Conservation (phyloP, 2,113 vertebrate genomes). For the Pseudopipra pipra region DNA sequence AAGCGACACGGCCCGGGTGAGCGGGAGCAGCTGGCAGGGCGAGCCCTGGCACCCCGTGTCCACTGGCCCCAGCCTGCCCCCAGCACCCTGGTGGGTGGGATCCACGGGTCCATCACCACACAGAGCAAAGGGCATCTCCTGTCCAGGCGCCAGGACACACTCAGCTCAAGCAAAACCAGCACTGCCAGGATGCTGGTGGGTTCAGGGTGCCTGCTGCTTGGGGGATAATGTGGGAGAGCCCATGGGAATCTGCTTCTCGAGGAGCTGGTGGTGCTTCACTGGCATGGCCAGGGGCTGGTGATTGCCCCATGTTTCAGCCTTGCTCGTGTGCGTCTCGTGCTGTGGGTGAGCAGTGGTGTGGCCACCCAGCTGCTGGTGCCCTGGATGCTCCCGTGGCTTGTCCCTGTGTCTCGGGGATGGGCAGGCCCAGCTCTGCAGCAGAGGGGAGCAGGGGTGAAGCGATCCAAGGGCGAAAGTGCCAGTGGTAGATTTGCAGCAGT, state of each 20-base stretch:
- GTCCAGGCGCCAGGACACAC: rapidly evolving
- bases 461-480: not conserved
- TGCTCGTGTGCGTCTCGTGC: rapidly evolving
- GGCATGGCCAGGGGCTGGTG: rapidly evolving
- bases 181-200: rapidly evolving
- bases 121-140: not conserved
- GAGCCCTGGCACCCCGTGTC: not conserved
- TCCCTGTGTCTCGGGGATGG: rapidly evolving
- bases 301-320: rapidly evolving
- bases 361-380: rapidly evolving
- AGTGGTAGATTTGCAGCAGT: not conserved
- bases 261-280: rapidly evolving
- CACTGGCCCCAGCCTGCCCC: rapidly evolving
- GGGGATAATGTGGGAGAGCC: not conserved
- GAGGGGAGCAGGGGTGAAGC: not conserved
- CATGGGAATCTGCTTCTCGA: rapidly evolving
- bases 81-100: not conserved
- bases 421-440: not conserved
- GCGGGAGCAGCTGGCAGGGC: not conserved
- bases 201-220: not conserved
- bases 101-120: rapidly evolving
- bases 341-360: rapidly evolving
- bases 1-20: rapidly evolving
- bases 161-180: not conserved
- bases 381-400: rapidly evolving